Evolutionary conservation across 2,888 invertebrate genomes (phyloP), one percentile per base, ranked within the genome.

Genomic region (Chrysolina haemoptera): DNA sequence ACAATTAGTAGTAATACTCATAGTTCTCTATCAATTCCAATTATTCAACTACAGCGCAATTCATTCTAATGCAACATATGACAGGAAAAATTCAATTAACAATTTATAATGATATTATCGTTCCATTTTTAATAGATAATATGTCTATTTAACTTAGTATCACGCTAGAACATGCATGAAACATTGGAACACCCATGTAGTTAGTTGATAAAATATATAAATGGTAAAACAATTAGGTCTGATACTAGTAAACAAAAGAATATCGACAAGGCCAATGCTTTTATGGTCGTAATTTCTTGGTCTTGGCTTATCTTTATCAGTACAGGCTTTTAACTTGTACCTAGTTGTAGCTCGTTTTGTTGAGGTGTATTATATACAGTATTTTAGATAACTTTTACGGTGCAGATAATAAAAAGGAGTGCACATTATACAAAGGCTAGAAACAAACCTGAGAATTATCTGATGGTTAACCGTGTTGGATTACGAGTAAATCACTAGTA

Each of bases 101-200:
- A 48, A 35, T 22, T 27, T 40, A 71, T 20, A 48, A 67, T 11
- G 27, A 40, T 55, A 35, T 70, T 70, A 64, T 69, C 71, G 41
- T 16, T 12, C 18, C 48, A 22, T 14, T 43, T 67, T 20, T 18
- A 50, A 27, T 35, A 22, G 53, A 71, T 59, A 59, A 65, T 27
- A 53, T 18, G 53, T 43, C 46, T 67, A 22, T 66, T 41, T 59
- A 71, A 66, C 59, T 71, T 40, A 35, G 20, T 67, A 59, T 71
- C 71, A 53, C 71, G 71, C 71, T 62, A 67, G 22, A 27, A 48
- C 64, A 62, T 40, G 22, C 55, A 62, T 43, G 68, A 68, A 43
- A 65, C 67, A 70, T 40, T 43, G 65, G 76, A 76, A 76, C 76
- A 69, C 74, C 74, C 76, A 71, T 74, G 64, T 40, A 46, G 74